phyloP scores from a whole-genome alignment of 2,888 invertebrate genomes.

The Timandra comae region DNA sequence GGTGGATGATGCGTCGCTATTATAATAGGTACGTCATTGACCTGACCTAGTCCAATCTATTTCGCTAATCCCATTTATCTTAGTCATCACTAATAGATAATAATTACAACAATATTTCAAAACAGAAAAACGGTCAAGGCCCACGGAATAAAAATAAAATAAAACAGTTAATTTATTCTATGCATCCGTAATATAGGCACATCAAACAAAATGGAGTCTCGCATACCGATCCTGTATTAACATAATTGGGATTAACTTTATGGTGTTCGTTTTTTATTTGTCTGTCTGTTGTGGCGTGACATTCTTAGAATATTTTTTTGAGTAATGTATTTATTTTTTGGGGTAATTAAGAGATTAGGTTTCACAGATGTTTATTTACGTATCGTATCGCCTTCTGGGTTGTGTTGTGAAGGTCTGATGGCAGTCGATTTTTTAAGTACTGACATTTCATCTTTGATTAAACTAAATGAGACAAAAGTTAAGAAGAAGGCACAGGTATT shows the following conservation, averaged over 20 bases:
- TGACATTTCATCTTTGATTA: too few relatives aligned
- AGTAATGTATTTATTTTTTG: slow-evolving; percentile 5
- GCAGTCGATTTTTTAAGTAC: too few relatives aligned
- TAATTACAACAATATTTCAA: neutral
- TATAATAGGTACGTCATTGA: too few relatives aligned
- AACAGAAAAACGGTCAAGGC: slow-evolving; percentile 11
- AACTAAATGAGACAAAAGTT: too few relatives aligned
- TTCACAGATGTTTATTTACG: too few relatives aligned
- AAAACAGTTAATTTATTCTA: slow-evolving; percentile 20
- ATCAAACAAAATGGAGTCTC: slow-evolving; percentile 20
- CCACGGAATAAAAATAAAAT: slow-evolving; percentile 18
- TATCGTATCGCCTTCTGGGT: too few relatives aligned
- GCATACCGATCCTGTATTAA: slow-evolving; percentile 40
- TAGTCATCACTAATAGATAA: neutral
- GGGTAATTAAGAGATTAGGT: neutral
- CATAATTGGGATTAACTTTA: slow-evolving; percentile 36
- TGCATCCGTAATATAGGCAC: slow-evolving; percentile 18
- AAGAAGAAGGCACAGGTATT: too few relatives aligned
- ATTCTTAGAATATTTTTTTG: slow-evolving; percentile 10
- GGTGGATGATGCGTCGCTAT: too few relatives aligned
- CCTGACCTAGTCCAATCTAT: too few relatives aligned
- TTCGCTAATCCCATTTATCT: too few relatives aligned
- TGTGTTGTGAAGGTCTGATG: too few relatives aligned
- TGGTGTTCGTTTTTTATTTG: slow-evolving; percentile 13
- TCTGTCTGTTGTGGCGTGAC: slow-evolving; percentile 13